These are phyloP conservation scores for Chelonus insularis DNA, from an alignment of 1,140 invertebrate genomes.

Conservation along the genomic window DNA sequence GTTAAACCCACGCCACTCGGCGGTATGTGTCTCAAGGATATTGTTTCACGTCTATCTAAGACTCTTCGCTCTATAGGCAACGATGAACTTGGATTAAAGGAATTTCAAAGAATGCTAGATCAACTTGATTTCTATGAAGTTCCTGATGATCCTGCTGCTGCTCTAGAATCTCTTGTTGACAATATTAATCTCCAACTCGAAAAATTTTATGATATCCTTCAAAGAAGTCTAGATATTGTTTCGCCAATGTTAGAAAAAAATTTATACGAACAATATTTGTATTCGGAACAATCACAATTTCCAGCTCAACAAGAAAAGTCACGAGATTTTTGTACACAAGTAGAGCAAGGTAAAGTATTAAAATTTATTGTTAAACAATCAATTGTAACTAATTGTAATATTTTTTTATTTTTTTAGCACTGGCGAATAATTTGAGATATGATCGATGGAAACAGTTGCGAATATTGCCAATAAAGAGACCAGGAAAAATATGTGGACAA, in stretches of 20 bases:
- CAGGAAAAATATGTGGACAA: conserved; percentile 52
- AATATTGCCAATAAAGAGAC: conserved; percentile 47
- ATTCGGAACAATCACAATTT: conserved; percentile 26
- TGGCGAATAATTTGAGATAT: conserved; percentile 42
- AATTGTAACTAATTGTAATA: background rate
- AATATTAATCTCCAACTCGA: conserved; percentile 48
- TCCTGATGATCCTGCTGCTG: conserved; percentile 35
- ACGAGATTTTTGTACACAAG: conserved; percentile 46
- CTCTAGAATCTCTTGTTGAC: conserved; percentile 41
- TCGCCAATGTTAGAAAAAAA: conserved; percentile 40
- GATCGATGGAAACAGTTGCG: conserved; percentile 54
- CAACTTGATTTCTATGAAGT: conserved; percentile 47
- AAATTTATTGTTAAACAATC: background rate
- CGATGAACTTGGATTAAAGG: conserved; percentile 51
- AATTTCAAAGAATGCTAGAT: conserved; percentile 50
- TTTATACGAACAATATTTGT: conserved; percentile 32
- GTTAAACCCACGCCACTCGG: conserved; percentile 48
- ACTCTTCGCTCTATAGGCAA: conserved; percentile 43
- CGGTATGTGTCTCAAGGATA: conserved; percentile 52
- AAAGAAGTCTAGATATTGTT: conserved; percentile 43
- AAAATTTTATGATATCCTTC: conserved; percentile 42
- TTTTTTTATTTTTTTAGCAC: conserved; percentile 33
- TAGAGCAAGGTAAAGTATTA: conserved; percentile 41
- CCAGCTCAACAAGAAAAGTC: conserved; percentile 34
- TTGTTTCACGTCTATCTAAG: conserved; percentile 47